Percentiles rank a stretch among this genome's conserved stretches.
These are phyloP conservation scores for Seison nebaliae DNA, from an alignment of 1,140 invertebrate species.

Conservation along the genomic window DNA sequence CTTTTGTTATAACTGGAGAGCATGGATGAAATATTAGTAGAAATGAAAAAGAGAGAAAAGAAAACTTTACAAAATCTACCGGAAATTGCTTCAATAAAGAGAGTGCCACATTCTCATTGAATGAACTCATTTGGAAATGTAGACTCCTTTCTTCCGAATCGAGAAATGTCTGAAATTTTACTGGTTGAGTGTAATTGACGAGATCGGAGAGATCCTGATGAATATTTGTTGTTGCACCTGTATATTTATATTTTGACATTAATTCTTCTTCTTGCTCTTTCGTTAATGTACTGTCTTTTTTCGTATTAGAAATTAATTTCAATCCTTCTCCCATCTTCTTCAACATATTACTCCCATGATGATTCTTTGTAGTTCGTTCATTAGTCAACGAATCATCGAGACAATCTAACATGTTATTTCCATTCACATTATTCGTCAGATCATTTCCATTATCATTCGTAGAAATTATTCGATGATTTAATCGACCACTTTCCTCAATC, in stretches of 20 bases:
- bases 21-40: slow-evolving; percentile 1
- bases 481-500: too few relatives aligned
- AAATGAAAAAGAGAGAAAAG: slow-evolving; percentile 15
- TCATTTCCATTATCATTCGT: too few relatives aligned
- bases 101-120: slow-evolving; percentile 76
- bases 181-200: slow-evolving; percentile 95
- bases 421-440: slow-evolving; percentile 17
- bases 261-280: slow-evolving; percentile 34
- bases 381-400: not conserved
- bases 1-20: slow-evolving; percentile 61
- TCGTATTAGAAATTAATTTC: too few relatives aligned
- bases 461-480: too few relatives aligned
- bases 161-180: slow-evolving; percentile 94
- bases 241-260: slow-evolving; percentile 46
- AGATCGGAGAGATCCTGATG: slow-evolving; percentile 91
- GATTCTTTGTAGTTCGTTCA: slow-evolving; percentile 16
- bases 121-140: slow-evolving; percentile 92
- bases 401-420: not conserved
- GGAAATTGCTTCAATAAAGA: slow-evolving; percentile 75
- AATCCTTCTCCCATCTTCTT: too few relatives aligned
- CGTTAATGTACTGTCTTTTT: slow-evolving; percentile 2
- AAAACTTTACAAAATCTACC: slow-evolving; percentile 80
- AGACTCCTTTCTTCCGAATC: slow-evolving; percentile 80
- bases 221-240: slow-evolving; percentile 85
- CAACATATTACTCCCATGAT: too few relatives aligned